These are phyloP conservation scores for Siniperca chuatsi DNA, from an alignment of 2,113 vertebrate genomes.

Conservation along the genomic window DNA sequence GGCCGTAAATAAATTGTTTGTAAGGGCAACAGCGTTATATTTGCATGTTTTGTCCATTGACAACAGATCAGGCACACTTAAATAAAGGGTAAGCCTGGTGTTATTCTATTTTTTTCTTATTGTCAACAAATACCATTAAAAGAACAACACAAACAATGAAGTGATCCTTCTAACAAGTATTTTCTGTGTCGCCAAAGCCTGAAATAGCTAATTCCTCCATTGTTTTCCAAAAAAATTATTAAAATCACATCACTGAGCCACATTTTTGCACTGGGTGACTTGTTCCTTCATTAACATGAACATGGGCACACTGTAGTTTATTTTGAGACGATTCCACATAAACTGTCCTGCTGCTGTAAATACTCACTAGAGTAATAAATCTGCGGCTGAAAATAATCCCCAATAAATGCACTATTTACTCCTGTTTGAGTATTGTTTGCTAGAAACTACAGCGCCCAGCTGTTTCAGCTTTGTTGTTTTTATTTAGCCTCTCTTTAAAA, in stretches of 20 bases:
- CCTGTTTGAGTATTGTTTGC: conserved; percentile 2
- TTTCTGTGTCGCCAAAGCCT: neutral
- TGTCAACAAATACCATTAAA: neutral
- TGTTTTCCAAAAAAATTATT: neutral
- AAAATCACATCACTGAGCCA: neutral
- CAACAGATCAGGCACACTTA: neutral
- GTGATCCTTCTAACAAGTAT: neutral
- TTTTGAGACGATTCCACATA: neutral
- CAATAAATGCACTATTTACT: neutral
- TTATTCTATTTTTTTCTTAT: neutral
- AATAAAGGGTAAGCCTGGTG: neutral
- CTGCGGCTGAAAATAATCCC: neutral
- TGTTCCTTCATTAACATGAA: conserved; percentile 1
- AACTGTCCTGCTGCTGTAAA: neutral
- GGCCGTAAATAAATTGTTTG: neutral
- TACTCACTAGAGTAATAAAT: neutral
- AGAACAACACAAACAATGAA: neutral
- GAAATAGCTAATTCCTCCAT: neutral
- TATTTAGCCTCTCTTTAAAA: neutral
- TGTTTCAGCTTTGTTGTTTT: neutral
- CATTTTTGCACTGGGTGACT: neutral
- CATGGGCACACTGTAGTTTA: neutral
- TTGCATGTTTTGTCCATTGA: neutral
- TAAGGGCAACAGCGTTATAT: neutral
- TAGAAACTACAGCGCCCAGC: neutral